A percentile compares a stretch with the other conserved stretches of the same genome.
These are phyloP conservation scores for Rhynchopsitta pachyrhyncha DNA, from an alignment of 2,113 vertebrate species.

Conservation along the genomic window DNA sequence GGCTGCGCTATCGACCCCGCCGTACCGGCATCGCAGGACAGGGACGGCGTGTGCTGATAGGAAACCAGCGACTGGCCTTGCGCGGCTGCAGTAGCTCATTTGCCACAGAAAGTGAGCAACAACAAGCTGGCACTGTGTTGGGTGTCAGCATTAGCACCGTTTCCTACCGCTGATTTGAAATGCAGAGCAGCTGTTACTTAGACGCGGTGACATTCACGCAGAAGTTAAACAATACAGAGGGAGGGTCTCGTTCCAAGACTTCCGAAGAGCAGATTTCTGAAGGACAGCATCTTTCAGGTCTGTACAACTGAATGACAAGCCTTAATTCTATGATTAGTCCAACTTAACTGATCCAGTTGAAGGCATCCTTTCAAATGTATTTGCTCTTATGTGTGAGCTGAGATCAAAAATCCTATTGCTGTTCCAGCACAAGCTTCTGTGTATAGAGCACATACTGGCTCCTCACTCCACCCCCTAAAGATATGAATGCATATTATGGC, in stretches of 20 bases:
- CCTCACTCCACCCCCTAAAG: not conserved
- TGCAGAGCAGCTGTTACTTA: not conserved
- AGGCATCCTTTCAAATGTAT: not conserved
- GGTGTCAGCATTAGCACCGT: accelerated
- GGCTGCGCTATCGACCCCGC: not conserved
- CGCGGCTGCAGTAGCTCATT: accelerated
- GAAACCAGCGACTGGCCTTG: accelerated
- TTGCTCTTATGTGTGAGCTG: accelerated
- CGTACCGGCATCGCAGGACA: not conserved
- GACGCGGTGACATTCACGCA: accelerated
- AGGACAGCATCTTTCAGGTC: not conserved
- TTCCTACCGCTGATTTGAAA: accelerated
- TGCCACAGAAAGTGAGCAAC: accelerated
- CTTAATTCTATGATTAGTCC: not conserved
- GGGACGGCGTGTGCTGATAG: accelerated
- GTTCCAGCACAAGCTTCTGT: not conserved
- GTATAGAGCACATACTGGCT: accelerated
- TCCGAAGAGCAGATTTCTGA: not conserved
- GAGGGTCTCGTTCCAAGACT: accelerated
- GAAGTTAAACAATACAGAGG: accelerated
- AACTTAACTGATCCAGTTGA: not conserved
- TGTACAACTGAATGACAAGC: not conserved
- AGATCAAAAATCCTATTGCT: not conserved
- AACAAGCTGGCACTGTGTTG: accelerated
- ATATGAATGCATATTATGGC: accelerated